Conservation (phyloP, 2,888 invertebrate species). For the Notocelia uddmanniana region DNA sequence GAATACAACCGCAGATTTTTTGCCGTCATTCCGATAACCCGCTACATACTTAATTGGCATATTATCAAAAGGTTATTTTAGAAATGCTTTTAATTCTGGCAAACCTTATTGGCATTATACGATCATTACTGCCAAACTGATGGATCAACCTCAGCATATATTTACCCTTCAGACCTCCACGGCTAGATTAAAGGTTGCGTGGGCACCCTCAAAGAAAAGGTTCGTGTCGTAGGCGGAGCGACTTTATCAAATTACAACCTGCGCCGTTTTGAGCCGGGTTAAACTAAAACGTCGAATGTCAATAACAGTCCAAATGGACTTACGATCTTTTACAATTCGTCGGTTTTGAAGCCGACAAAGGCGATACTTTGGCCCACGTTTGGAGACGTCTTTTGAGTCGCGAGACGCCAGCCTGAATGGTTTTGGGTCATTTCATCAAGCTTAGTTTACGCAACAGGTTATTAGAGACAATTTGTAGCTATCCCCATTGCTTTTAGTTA, state of each 20-base stretch:
- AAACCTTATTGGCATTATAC: constrained; percentile 10
- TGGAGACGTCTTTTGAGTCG: constrained; percentile 55
- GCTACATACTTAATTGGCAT: not conserved
- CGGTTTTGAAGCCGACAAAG: constrained; percentile 76
- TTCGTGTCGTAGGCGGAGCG: constrained; percentile 80
- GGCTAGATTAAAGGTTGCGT: constrained; percentile 74
- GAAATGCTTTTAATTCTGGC: not conserved
- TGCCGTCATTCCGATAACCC: not conserved
- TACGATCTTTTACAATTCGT: not conserved
- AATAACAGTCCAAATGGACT: not conserved
- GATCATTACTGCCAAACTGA: constrained; percentile 32
- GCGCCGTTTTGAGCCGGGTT: constrained; percentile 71
- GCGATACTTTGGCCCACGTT: constrained; percentile 68
- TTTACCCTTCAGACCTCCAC: constrained; percentile 53
- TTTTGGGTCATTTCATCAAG: constrained; percentile 36
- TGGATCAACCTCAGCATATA: constrained; percentile 47
- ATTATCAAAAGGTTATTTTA: not conserved
- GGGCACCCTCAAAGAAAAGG: constrained; percentile 80
- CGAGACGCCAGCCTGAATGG: constrained; percentile 30
- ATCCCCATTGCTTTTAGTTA: not conserved
- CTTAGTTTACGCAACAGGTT: constrained; percentile 24
- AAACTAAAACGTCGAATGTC: not conserved
- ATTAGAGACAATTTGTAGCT: constrained; percentile 25
- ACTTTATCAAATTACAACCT: constrained; percentile 85
- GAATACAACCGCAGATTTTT: too few species aligned